These are phyloP conservation scores for Chrysolina haemoptera DNA, from an alignment of 2,888 invertebrate genomes.

Conservation along the genomic window DNA sequence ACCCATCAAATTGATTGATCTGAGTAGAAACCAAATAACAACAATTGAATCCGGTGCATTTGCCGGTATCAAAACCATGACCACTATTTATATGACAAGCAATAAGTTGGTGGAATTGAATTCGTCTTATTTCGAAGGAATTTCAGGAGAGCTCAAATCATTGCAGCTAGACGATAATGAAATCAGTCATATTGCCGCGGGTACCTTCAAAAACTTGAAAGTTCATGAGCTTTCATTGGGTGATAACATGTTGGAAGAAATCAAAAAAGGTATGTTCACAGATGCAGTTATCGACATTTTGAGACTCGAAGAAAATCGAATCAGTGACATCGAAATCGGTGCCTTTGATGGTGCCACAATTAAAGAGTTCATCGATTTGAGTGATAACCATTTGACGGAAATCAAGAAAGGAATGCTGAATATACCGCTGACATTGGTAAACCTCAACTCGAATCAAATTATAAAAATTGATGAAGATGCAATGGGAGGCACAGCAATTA, in stretches of 20 bases:
- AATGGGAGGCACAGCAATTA: not conserved
- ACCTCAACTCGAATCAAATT: conserved; percentile 10
- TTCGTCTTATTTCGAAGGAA: not conserved
- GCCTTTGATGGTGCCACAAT: conserved; percentile 6
- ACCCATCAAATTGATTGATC: conserved; percentile 8
- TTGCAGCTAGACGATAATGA: conserved; percentile 1
- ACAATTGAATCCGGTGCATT: conserved; percentile 11
- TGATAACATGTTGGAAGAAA: not conserved
- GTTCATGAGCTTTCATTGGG: not conserved
- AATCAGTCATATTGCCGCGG: conserved; percentile 19
- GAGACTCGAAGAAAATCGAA: conserved; percentile 11
- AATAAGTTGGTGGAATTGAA: conserved; percentile 13
- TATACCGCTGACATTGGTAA: not conserved
- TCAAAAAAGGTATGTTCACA: conserved; percentile 19
- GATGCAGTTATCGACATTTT: not conserved
- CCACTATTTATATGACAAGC: not conserved
- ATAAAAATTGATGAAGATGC: conserved; percentile 17
- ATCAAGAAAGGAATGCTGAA: conserved; percentile 19
- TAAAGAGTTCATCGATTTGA: conserved; percentile 8
- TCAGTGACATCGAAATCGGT: conserved; percentile 17
- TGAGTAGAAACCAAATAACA: not conserved
- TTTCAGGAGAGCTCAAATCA: not conserved
- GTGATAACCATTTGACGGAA: not conserved
- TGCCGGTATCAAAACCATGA: not conserved
- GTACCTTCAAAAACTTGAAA: not conserved